phyloP scores from a whole-genome alignment of 2,888 invertebrate genomes.

The Pardosa pseudoannulata region DNA sequence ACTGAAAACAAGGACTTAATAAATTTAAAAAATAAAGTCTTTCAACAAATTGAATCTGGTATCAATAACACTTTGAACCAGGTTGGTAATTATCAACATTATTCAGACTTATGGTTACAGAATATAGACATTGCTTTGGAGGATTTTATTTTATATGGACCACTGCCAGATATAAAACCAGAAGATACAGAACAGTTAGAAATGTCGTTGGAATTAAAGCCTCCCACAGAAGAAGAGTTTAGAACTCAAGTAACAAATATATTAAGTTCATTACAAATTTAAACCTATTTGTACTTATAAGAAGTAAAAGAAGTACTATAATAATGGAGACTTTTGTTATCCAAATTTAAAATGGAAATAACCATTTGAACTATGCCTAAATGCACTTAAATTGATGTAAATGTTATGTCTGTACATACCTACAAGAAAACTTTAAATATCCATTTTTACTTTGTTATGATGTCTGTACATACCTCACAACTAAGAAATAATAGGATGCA shows the following conservation, averaged over 20 bases:
- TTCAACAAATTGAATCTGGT: conserved; percentile 16
- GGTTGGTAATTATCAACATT: conserved; percentile 10
- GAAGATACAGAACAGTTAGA: conserved; percentile 18
- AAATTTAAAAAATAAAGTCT: conserved; percentile 4
- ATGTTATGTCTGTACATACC: too few species aligned
- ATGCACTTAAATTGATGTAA: too few species aligned
- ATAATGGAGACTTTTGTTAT: too few species aligned
- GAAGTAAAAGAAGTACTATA: too few species aligned
- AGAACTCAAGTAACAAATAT: conserved; percentile 33
- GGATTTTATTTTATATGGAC: conserved; percentile 63
- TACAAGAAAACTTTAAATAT: too few species aligned
- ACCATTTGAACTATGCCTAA: too few species aligned
- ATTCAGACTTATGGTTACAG: conserved; percentile 53
- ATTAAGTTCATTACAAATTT: too few species aligned
- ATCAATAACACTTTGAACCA: not conserved
- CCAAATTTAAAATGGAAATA: too few species aligned
- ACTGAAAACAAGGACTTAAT: not conserved
- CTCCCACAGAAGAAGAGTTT: conserved; percentile 69
- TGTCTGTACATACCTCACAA: too few species aligned
- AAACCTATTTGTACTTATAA: too few species aligned
- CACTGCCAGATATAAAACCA: conserved; percentile 18
- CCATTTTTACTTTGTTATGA: too few species aligned
- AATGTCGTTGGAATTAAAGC: conserved; percentile 16
- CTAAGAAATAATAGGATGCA: too few species aligned
- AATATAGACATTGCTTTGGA: conserved; percentile 39